Evolutionary conservation across 1,140 invertebrate species (phyloP).

Genomic region (Laupala kohalensis): DNA sequence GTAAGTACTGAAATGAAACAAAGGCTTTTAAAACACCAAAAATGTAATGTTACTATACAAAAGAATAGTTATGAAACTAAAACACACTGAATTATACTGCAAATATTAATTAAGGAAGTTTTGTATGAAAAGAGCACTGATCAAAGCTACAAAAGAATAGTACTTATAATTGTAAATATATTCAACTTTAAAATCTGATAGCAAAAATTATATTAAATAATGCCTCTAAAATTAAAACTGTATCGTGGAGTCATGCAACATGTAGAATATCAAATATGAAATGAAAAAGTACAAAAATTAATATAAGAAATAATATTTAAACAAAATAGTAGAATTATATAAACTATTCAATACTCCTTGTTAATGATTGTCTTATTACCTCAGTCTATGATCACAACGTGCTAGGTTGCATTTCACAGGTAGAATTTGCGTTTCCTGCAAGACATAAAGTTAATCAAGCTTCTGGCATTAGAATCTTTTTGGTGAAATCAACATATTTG

Average conservation of each 20-base stretch:
- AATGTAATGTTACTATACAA: too few species aligned
- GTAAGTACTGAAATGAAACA: too few species aligned
- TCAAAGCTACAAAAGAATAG: background rate
- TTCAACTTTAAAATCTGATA: background rate
- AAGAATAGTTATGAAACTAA: too few species aligned
- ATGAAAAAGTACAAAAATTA: conserved; percentile 6
- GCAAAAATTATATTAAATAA: background rate
- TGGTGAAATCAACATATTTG: too few species aligned
- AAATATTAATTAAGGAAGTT: background rate
- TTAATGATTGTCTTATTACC: conserved; percentile 11
- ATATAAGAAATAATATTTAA: conserved; percentile 10
- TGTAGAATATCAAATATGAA: conserved; percentile 1
- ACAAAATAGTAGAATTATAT: conserved; percentile 14
- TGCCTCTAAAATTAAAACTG: too few species aligned
- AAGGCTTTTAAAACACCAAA: too few species aligned
- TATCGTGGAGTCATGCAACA: background rate
- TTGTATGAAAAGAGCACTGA: background rate
- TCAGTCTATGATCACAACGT: conserved; percentile 12
- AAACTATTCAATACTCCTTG: background rate
- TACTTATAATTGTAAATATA: too few species aligned
- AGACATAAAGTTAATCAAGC: conserved; percentile 14
- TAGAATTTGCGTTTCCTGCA: conserved; percentile 24
- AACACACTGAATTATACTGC: background rate
- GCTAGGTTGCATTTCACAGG: conserved; percentile 21
- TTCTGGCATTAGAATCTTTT: too few species aligned